Conservation (phyloP, 1,140 invertebrate species). For the Agrypnia vestita region DNA sequence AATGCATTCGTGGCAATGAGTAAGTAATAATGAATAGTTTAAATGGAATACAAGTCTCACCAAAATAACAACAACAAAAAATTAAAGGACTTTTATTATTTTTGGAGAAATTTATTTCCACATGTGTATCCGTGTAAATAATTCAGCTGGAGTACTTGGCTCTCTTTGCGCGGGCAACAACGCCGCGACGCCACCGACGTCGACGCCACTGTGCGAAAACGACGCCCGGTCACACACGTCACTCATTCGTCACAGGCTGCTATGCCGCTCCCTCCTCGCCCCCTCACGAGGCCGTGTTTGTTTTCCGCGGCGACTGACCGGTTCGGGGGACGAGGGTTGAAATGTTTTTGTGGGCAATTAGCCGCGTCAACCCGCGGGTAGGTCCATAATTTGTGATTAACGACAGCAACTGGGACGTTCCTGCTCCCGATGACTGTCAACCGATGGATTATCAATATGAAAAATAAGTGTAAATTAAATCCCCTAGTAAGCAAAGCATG, state of each 20-base stretch:
- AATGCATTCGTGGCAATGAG: too few relatives aligned
- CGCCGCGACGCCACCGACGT: not conserved
- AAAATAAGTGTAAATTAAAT: not conserved
- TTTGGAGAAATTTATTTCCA: too few relatives aligned
- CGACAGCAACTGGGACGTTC: not conserved
- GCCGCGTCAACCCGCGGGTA: constrained; percentile 19
- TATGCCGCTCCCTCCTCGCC: not conserved
- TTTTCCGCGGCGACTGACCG: constrained; percentile 18
- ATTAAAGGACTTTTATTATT: too few relatives aligned
- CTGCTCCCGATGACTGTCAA: not conserved
- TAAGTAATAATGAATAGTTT: too few relatives aligned
- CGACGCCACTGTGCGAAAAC: constrained; percentile 10
- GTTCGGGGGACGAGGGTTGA: not conserved
- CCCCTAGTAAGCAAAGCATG: too few relatives aligned
- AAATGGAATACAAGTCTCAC: too few relatives aligned
- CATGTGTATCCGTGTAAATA: too few relatives aligned
- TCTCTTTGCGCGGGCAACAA: not conserved
- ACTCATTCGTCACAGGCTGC: constrained; percentile 33
- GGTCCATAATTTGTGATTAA: constrained; percentile 33
- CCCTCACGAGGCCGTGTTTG: constrained; percentile 11
- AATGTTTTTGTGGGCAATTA: constrained; percentile 42
- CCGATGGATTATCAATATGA: not conserved
- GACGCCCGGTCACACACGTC: constrained; percentile 12
- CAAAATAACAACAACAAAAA: too few relatives aligned
- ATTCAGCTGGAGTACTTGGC: too few relatives aligned